Percentiles rank a stretch among this genome's conserved stretches.
These are phyloP conservation scores for Sebastes trivittatus DNA, from an alignment of 2,797 vertebrate genomes.

Conservation along the genomic window DNA sequence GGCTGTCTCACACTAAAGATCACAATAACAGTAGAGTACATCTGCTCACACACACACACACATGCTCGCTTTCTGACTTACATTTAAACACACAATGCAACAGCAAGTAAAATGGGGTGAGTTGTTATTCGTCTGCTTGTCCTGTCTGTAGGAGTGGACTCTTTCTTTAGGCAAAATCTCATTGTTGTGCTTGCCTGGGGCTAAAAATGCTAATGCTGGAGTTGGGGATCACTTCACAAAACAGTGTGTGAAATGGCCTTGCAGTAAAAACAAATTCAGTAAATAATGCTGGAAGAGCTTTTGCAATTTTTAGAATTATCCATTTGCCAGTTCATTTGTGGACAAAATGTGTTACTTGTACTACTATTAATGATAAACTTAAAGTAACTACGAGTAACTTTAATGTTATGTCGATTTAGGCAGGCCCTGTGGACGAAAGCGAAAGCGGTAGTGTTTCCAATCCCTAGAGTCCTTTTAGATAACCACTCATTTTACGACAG, in stretches of 20 bases:
- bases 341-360: not conserved
- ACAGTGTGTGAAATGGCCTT: conserved; percentile 1
- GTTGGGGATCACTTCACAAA: conserved; percentile 7
- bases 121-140: not conserved
- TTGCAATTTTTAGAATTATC: not conserved
- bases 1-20: not conserved
- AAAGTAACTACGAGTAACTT: not conserved
- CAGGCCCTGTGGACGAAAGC: not conserved
- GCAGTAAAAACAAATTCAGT: not conserved
- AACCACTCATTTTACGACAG: not conserved
- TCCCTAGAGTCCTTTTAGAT: not conserved
- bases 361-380: not conserved
- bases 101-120: not conserved
- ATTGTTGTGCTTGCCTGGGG: conserved; percentile 29
- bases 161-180: conserved; percentile 18
- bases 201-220: conserved; percentile 31
- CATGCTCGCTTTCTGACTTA: not conserved
- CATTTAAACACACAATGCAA: not conserved
- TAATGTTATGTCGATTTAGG: not conserved
- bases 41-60: not conserved
- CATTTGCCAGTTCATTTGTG: not conserved
- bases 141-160: conserved; percentile 5
- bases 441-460: not conserved
- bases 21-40: not conserved
- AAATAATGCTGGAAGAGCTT: not conserved